A percentile compares a stretch with the other conserved stretches of the same genome.
phyloP scores from a whole-genome alignment of 1,140 invertebrate genomes.

The Drosophila hydei region DNA sequence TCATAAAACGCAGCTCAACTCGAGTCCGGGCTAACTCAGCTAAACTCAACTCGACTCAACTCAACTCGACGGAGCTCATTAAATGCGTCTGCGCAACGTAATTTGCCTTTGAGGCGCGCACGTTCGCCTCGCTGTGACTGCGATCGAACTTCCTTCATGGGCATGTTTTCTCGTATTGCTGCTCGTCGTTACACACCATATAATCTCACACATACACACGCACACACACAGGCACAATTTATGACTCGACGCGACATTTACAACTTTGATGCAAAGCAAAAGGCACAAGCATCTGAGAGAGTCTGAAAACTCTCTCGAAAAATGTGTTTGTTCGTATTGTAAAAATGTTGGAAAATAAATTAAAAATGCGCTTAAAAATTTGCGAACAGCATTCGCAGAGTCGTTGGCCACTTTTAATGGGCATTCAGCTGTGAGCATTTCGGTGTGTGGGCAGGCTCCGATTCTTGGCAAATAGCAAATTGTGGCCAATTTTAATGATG shows the following conservation, averaged over 20 bases:
- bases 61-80: slow-evolving; percentile 57
- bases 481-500: slow-evolving; percentile 29
- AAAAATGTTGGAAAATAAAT: slow-evolving; percentile 80
- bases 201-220: slow-evolving; percentile 33
- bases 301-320: slow-evolving; percentile 20
- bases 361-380: slow-evolving; percentile 76
- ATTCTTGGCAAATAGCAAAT: slow-evolving; percentile 19
- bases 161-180: slow-evolving; percentile 48
- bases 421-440: slow-evolving; percentile 53
- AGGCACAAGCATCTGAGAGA: slow-evolving; percentile 41
- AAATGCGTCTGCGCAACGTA: slow-evolving; percentile 80
- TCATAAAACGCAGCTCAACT: slow-evolving; percentile 31
- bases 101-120: slow-evolving; percentile 78
- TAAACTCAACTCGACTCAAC: slow-evolving; percentile 15
- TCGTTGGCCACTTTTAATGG: slow-evolving; percentile 54
- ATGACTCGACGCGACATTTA: slow-evolving; percentile 80
- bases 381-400: slow-evolving; percentile 39
- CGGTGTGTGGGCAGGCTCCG: slow-evolving; percentile 46
- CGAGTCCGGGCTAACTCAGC: slow-evolving; percentile 10
- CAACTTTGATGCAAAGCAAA: slow-evolving; percentile 77
- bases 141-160: slow-evolving; percentile 23
- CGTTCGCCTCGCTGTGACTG: slow-evolving; percentile 53
- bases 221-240: slow-evolving; percentile 46
- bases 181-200: slow-evolving; percentile 59
- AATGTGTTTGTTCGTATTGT: slow-evolving; percentile 66